Conservation (phyloP, 2,888 invertebrate species). For the Andrena bicolor region DNA sequence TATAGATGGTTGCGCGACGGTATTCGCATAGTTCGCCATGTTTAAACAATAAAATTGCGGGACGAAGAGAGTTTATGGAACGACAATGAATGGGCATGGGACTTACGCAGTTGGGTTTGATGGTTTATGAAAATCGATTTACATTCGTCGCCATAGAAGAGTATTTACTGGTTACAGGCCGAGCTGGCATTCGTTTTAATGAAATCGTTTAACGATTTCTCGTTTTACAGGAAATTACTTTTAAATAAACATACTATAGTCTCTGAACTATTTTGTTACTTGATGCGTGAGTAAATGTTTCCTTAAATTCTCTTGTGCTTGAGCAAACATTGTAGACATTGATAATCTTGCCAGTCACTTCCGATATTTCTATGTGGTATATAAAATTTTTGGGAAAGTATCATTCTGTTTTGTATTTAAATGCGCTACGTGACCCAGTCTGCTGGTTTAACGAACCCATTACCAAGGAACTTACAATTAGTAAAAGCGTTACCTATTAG, state of each 20-base stretch:
- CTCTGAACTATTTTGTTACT: background rate
- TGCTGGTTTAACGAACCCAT: too few species aligned
- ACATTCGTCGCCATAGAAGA: background rate
- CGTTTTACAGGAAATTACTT: background rate
- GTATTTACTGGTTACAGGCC: background rate
- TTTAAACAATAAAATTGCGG: background rate
- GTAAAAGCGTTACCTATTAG: too few species aligned
- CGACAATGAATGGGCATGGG: conserved; percentile 14
- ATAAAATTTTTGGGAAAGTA: too few species aligned
- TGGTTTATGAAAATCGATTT: conserved; percentile 25
- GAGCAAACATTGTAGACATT: too few species aligned
- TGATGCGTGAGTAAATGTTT: background rate
- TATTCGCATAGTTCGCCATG: conserved; percentile 11
- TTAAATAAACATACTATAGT: background rate
- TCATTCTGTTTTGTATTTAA: too few species aligned
- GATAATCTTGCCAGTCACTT: too few species aligned
- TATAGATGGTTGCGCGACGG: conserved; percentile 10
- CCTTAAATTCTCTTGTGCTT: too few species aligned
- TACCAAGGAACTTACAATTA: too few species aligned
- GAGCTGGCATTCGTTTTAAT: background rate
- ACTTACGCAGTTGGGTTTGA: conserved; percentile 6
- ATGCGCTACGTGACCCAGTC: too few species aligned
- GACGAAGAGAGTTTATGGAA: conserved; percentile 19
- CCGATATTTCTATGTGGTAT: too few species aligned
- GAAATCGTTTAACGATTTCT: background rate